phyloP scores from a whole-genome alignment of 2,888 invertebrate genomes.

The Caenorhabditis auriculariae region DNA sequence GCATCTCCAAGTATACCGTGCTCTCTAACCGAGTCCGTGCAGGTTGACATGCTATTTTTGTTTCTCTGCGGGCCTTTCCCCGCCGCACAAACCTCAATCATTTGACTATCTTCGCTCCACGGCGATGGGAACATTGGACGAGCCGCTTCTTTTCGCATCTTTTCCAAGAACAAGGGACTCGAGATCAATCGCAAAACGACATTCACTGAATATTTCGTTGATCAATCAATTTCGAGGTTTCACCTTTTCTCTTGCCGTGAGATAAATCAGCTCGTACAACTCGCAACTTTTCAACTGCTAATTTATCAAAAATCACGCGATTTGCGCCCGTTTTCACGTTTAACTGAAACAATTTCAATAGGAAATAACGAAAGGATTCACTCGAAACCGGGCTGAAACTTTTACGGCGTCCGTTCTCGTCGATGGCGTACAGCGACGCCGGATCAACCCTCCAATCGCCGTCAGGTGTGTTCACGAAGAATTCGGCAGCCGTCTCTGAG shows the following conservation, averaged over 20 bases:
- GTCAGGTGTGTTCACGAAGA: too few species aligned
- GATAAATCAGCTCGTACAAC: conserved; percentile 27
- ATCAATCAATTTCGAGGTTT: too few species aligned
- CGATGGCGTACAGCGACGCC: conserved; percentile 25
- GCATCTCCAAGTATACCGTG: too few species aligned
- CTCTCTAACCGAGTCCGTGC: conserved; percentile 3
- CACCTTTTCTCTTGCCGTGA: conserved; percentile 10
- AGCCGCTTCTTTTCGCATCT: conserved; percentile 11
- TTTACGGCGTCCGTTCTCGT: conserved; percentile 25
- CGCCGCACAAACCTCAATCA: too few species aligned
- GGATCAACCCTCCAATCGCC: conserved; percentile 9
- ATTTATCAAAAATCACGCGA: conserved; percentile 8
- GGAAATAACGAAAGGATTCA: too few species aligned
- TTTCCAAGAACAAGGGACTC: conserved; percentile 10
- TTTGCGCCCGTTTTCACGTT: conserved; percentile 3
- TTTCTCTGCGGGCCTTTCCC: conserved; percentile 11
- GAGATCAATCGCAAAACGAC: conserved; percentile 13
- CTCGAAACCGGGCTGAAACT: too few species aligned
- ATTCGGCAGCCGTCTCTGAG: conserved; percentile 1
- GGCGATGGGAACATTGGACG: conserved; percentile 26
- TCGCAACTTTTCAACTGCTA: conserved; percentile 17
- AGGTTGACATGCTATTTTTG: conserved; percentile 11
- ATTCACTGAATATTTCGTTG: neutral
- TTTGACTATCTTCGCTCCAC: too few species aligned
- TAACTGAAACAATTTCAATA: conserved; percentile 5